phyloP scores from a whole-genome alignment of 2,797 vertebrate genomes.

The Sebastes iracundus region DNA sequence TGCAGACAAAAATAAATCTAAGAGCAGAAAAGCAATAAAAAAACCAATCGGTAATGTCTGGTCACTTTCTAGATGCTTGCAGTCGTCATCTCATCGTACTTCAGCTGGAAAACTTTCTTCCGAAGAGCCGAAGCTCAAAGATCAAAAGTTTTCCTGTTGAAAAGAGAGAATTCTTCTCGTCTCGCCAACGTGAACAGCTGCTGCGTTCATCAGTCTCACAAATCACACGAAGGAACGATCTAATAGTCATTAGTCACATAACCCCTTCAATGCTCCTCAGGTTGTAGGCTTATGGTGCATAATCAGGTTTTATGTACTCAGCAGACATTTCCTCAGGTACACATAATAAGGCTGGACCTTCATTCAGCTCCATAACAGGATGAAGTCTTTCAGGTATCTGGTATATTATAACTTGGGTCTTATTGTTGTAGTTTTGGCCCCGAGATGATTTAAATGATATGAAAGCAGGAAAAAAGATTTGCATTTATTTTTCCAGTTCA shows the following conservation, averaged over 20 bases:
- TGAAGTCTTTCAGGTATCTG: not conserved
- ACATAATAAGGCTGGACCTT: not conserved
- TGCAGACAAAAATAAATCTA: conserved; percentile 17
- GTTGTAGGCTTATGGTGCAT: not conserved
- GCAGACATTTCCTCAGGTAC: not conserved
- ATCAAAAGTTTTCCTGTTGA: conserved; percentile 45
- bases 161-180: not conserved
- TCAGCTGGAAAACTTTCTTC: conserved; percentile 44
- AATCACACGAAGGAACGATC: conserved; percentile 24
- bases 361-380: not conserved
- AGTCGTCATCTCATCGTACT: conserved; percentile 1
- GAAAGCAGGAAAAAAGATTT: not conserved
- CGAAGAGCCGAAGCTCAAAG: conserved; percentile 12
- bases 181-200: conserved; percentile 57
- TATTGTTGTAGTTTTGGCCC: not conserved
- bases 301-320: not conserved
- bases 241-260: conserved; percentile 30
- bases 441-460: not conserved
- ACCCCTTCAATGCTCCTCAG: not conserved
- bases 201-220: conserved; percentile 41
- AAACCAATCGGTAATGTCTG: conserved; percentile 20
- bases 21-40: conserved; percentile 39
- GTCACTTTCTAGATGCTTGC: conserved; percentile 5
- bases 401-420: not conserved
- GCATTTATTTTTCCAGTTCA: not conserved